A percentile compares a stretch with the other conserved stretches of the same genome.
Evolutionary conservation across 2,888 invertebrate species (phyloP).

Genomic region (Bruchidius siliquastri): DNA sequence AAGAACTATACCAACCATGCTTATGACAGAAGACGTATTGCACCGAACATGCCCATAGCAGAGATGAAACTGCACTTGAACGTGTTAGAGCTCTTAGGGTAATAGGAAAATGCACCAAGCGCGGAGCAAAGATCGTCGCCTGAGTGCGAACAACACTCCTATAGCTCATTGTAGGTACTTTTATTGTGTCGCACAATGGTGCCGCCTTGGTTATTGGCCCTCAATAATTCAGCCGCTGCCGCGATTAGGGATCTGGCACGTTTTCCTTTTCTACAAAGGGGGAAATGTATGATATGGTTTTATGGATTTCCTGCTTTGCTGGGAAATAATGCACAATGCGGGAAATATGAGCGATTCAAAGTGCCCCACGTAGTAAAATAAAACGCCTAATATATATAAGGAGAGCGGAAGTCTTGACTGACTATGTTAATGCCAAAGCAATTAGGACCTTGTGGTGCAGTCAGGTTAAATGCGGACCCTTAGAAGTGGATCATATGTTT

Average conservation of each 20-base stretch:
- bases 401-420: no score
- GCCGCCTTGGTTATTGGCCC: not conserved
- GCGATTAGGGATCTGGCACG: not conserved
- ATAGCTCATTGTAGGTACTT: slow-evolving; percentile 1
- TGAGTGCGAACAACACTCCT: not conserved
- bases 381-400: no score
- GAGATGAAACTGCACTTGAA: not conserved
- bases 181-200: not conserved
- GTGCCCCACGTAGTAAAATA: not conserved
- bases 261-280: not conserved
- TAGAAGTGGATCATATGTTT: no score
- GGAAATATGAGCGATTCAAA: not conserved
- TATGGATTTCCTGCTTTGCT: not conserved
- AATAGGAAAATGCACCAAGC: not conserved
- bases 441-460: no score
- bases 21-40: no score
- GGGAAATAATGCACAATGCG: not conserved
- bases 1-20: no score
- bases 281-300: not conserved
- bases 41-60: no score
- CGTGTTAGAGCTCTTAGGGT: not conserved
- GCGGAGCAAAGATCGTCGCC: not conserved
- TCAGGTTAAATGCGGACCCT: no score
- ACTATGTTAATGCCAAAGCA: no score
- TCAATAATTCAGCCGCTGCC: slow-evolving; percentile 1